Conservation (phyloP, 2,888 invertebrate genomes). For the Ischnura elegans region DNA sequence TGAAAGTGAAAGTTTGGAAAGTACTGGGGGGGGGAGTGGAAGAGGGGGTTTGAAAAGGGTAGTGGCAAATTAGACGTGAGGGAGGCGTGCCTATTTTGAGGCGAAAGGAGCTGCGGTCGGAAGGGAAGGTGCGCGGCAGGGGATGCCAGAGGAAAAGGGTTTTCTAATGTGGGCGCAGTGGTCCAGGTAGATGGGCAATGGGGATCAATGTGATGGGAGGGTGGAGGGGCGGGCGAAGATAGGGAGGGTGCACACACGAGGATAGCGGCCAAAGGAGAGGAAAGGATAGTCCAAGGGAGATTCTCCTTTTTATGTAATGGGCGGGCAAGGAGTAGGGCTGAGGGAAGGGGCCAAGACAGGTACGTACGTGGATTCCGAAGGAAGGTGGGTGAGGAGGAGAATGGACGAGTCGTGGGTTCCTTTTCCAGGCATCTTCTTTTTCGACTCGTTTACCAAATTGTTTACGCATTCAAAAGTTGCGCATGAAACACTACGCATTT, state of each 20-base stretch:
- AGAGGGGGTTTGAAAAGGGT: neutral
- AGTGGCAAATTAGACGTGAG: neutral
- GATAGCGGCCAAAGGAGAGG: too few relatives aligned
- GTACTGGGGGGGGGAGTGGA: neutral
- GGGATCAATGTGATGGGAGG: neutral
- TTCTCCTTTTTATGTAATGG: neutral
- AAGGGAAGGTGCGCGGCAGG: neutral
- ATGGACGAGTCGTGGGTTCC: neutral
- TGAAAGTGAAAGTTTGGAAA: neutral
- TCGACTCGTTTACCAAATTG: too few relatives aligned
- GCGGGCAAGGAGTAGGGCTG: neutral
- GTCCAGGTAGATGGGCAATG: neutral
- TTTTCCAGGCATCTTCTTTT: too few relatives aligned
- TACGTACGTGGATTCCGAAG: neutral
- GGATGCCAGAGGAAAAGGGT: neutral
- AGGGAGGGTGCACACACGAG: too few relatives aligned
- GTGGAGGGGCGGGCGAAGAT: neutral
- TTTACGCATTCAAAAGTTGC: too few relatives aligned
- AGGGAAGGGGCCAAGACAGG: neutral
- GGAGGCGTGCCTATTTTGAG: neutral
- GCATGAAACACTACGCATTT: too few relatives aligned
- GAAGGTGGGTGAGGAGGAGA: neutral
- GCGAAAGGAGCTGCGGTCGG: neutral
- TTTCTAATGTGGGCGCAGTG: slow-evolving; percentile 19
- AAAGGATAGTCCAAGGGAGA: too few relatives aligned